Evolutionary conservation across 1,140 invertebrate species (phyloP).

Genomic region (Drosophila parabipectinata): DNA sequence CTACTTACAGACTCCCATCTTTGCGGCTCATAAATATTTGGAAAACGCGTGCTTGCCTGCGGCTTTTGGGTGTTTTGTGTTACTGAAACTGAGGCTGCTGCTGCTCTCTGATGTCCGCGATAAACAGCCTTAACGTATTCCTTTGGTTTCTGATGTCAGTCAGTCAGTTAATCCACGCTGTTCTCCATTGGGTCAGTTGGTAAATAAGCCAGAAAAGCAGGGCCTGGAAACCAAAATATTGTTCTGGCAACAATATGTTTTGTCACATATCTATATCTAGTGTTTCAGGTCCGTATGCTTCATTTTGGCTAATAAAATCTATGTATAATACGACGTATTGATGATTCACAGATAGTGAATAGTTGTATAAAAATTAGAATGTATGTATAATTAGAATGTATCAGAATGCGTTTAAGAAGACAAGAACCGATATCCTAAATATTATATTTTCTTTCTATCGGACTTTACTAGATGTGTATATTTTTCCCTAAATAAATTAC

Average conservation of each 20-base stretch:
- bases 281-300: slow-evolving; percentile 16
- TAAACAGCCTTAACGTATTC: slow-evolving; percentile 51
- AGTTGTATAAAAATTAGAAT: too few relatives aligned
- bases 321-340: slow-evolving; percentile 60
- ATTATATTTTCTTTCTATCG: too few relatives aligned
- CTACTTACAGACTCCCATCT: slow-evolving; percentile 10
- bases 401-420: too few relatives aligned
- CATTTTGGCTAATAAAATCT: slow-evolving; percentile 29
- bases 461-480: too few relatives aligned
- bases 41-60: slow-evolving; percentile 66
- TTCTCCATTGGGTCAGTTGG: slow-evolving; percentile 3
- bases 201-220: slow-evolving; percentile 20
- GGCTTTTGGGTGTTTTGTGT: slow-evolving; percentile 34
- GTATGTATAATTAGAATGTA: too few relatives aligned
- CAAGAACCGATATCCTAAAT: too few relatives aligned
- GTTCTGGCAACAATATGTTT: slow-evolving; percentile 54
- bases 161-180: slow-evolving; percentile 11
- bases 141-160: slow-evolving; percentile 47
- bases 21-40: slow-evolving; percentile 69
- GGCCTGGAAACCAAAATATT: slow-evolving; percentile 59
- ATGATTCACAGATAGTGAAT: slow-evolving; percentile 1
- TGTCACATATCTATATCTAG: slow-evolving; percentile 60
- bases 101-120: slow-evolving; percentile 44
- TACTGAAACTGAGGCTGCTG: slow-evolving; percentile 40
- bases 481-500: too few relatives aligned